These are phyloP conservation scores for Luperina nickerlii DNA, from an alignment of 2,888 invertebrate genomes.

Conservation along the genomic window DNA sequence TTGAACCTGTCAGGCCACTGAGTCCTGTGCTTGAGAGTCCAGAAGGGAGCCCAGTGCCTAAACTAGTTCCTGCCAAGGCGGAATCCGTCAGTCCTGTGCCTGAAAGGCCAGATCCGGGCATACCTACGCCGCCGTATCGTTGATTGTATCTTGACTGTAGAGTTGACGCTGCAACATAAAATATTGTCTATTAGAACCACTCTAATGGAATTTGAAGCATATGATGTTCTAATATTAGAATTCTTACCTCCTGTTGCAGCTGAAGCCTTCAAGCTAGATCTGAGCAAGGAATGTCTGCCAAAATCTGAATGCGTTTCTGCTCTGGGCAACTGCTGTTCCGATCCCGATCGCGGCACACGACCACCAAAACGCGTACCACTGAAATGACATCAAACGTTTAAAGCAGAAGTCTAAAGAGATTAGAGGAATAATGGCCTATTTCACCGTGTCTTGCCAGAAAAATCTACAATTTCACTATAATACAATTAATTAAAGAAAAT, in stretches of 20 bases:
- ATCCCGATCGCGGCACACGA: constrained; percentile 95
- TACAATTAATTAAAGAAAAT: background rate
- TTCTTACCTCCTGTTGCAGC: constrained; percentile 80
- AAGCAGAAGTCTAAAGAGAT: background rate
- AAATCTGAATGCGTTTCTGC: constrained; percentile 96
- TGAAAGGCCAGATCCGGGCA: constrained; percentile 79
- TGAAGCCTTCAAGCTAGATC: constrained; percentile 94
- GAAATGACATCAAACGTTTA: constrained; percentile 40
- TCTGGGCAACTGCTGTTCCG: constrained; percentile 96
- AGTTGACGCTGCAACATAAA: constrained; percentile 85
- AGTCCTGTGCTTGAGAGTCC: constrained; percentile 86
- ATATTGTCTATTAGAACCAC: constrained; percentile 5
- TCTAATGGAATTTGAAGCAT: too few species aligned
- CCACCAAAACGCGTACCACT: constrained; percentile 84
- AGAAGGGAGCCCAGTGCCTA: constrained; percentile 81
- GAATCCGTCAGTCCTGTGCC: constrained; percentile 77
- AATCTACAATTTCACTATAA: background rate
- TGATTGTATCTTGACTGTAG: constrained; percentile 90
- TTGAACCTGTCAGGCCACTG: constrained; percentile 87
- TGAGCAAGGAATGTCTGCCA: constrained; percentile 94
- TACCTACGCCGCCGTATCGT: constrained; percentile 89
- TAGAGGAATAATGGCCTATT: fast-evolving
- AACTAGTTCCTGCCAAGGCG: constrained; percentile 72
- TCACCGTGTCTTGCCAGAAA: background rate
- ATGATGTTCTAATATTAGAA: background rate